A percentile compares a stretch with the other conserved stretches of the same genome.
Evolutionary conservation across 2,888 invertebrate species (phyloP).

Genomic region (Pterobdella sp.): DNA sequence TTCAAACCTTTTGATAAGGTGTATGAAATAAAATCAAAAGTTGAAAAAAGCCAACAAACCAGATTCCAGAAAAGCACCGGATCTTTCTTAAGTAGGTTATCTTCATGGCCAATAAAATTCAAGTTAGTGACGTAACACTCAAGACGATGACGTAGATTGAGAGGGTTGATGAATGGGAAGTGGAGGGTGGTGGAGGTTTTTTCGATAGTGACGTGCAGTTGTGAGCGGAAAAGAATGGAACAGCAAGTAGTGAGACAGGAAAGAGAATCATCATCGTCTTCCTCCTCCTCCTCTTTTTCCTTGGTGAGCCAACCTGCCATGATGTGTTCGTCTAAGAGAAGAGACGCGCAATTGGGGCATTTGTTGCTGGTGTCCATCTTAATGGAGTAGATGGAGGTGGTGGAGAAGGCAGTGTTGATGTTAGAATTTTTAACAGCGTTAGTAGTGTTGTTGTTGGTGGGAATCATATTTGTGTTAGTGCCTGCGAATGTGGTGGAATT

Average conservation of each 20-base stretch:
- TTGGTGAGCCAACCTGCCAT: constrained; percentile 22
- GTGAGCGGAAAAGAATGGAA: not conserved
- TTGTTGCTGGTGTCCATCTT: constrained; percentile 25
- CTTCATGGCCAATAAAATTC: not conserved
- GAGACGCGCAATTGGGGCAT: constrained; percentile 25
- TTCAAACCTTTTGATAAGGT: too few species aligned
- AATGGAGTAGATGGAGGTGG: constrained; percentile 4
- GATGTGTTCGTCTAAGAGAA: constrained; percentile 26
- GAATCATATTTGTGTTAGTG: too few species aligned
- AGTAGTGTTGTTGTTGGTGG: too few species aligned
- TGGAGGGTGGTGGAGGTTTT: not conserved
- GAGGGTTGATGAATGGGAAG: not conserved
- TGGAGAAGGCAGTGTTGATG: too few species aligned
- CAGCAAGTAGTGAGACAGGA: not conserved
- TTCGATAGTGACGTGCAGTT: not conserved
- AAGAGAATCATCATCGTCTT: not conserved
- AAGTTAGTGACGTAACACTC: not conserved
- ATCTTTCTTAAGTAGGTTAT: not conserved
- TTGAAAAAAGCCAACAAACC: constrained; percentile 12
- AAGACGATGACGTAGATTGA: not conserved
- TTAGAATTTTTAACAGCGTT: too few species aligned
- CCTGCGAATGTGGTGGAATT: too few species aligned
- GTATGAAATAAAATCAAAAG: too few species aligned
- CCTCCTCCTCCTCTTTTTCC: not conserved
- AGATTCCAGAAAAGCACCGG: constrained; percentile 29